These are phyloP conservation scores for Leptopilina boulardi DNA, from an alignment of 1,140 invertebrate species.

Conservation along the genomic window DNA sequence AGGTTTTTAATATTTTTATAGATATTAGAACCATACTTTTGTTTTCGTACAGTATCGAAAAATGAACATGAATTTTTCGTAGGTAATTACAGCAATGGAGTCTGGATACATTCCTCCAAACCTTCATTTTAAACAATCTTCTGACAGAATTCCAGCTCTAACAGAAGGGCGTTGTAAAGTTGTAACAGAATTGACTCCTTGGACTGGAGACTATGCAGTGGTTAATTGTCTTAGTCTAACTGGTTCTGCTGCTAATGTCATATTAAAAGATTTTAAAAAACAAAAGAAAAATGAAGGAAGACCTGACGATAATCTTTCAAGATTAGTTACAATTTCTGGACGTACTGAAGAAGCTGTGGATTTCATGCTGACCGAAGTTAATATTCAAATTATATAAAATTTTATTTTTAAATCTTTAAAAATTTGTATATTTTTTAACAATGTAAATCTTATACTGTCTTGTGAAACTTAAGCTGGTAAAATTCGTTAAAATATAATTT, in stretches of 20 bases:
- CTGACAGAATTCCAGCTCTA: slow-evolving; percentile 80
- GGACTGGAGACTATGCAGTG: slow-evolving; percentile 79
- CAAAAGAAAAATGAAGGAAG: slow-evolving; percentile 52
- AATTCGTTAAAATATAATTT: background rate
- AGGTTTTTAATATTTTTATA: slow-evolving; percentile 61
- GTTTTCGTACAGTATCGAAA: too few species aligned
- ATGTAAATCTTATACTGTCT: too few species aligned
- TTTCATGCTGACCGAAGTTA: slow-evolving; percentile 72
- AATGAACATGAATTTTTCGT: background rate
- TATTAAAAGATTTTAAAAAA: slow-evolving; percentile 75
- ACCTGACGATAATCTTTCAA: slow-evolving; percentile 59
- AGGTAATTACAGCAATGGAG: slow-evolving; percentile 82
- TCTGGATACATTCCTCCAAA: slow-evolving; percentile 80
- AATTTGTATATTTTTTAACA: too few species aligned
- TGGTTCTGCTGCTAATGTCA: slow-evolving; percentile 81
- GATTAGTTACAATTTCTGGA: slow-evolving; percentile 77
- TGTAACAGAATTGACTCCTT: slow-evolving; percentile 76
- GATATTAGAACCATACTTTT: too few species aligned
- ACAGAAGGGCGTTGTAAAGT: slow-evolving; percentile 79
- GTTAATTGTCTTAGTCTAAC: slow-evolving; percentile 85
- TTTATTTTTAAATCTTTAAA: too few species aligned
- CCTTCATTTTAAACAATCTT: slow-evolving; percentile 81
- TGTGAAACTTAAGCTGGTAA: background rate
- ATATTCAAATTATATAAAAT: too few species aligned
- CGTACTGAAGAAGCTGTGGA: slow-evolving; percentile 79